Base-by-base conservation (phyloP, 2,888 invertebrate genomes). In the Xiphydria camelus region DNA sequence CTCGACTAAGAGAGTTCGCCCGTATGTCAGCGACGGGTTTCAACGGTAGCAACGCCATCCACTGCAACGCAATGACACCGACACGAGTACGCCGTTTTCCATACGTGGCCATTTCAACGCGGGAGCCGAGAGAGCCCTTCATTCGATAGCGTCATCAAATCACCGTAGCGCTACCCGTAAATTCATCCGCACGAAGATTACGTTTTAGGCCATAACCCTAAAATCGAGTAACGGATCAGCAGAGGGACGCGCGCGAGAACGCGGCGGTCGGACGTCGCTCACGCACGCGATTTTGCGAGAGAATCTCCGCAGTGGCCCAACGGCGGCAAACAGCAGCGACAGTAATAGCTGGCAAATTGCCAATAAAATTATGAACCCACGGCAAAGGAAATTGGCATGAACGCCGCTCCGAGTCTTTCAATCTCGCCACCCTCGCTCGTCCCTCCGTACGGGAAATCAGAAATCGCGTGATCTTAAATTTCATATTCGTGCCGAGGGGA, bases 291-390 rank as follows among this genome's bases (percentile, higher is more conserved):
- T 7, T 25, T 7, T 36, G 17, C 23, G 9, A 15, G 25, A 12
- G 14, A 26, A 22, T 25, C 7, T 29, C 15, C 22, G 22, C 12
- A 23, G n/a, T n/a, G n/a, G n/a, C n/a, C n/a, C n/a, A n/a, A n/a
- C n/a, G n/a, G n/a, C n/a, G n/a, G n/a, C n/a, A n/a, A n/a, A n/a
- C n/a, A n/a, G n/a, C n/a, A n/a, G n/a, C n/a, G n/a, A n/a, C n/a
- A n/a, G 62, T 66, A 70, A 70, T 69, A 57, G 64, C 50, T 66
- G 61, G 60, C 59, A 67, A 70, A 72, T 68, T 70, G 73, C 58
- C 70, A 72, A 72, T 73, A 70, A 71, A 65, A 71, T 72, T 73
- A 69, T 67, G 60, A 61, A 61, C 62, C 68, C 64, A 55, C 55
- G 61, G 57, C 59, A 53, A 54, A 70, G 73, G 73, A 73, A 74